Base-by-base conservation (phyloP, 1,140 invertebrate species). In the Trichomalopsis sarcophagae region DNA sequence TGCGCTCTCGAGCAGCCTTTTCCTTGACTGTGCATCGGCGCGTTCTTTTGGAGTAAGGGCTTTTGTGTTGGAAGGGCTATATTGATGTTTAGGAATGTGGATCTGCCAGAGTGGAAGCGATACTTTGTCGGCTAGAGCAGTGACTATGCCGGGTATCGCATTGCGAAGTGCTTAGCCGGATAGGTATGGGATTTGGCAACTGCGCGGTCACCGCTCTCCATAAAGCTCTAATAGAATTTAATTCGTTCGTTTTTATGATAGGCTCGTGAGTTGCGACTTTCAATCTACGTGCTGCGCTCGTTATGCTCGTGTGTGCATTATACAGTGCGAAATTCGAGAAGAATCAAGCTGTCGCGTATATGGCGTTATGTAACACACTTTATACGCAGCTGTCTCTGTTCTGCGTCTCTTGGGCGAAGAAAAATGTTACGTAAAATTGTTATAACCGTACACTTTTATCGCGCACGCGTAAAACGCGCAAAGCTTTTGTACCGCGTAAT, bases 371-470 rank as follows among this genome's bases (percentile, higher is more conserved):
- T 79, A 79, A 66, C 7, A 30, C 36, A 30, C 36, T 81, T 71
- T 71, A 71, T 81, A 81, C 79, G 21, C 47, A 36, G 50, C 30
- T 30, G 68, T 73, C 21, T 73, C 80, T 9, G 21, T 30, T 82
- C 13, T 66, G 23, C 40, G 7, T 82, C 23, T 62, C 75, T 27
- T 27, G 82, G 66, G 77, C 9, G 9, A 83, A 83, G 36, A 83
- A 83, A 55, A 77, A 69, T 40, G 55, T 83, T 83, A 77, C 82
- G 82, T 77, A 76, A 83, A 76, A 44, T 76, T 55, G 55, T 77
- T 82, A 82, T 82, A 81, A 50, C 80, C 78, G 55, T 80, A 66
- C 23, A 21, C 36, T 66, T 80, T 68, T 80, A 21, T 74, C 14
- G 21, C 40, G 13, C 44, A 77, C 44, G 75, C 27, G 44, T n/a